Percentiles rank a stretch among this genome's conserved stretches.
Conservation (phyloP, 2,113 vertebrate genomes). For the Chinchilla lanigera region DNA sequence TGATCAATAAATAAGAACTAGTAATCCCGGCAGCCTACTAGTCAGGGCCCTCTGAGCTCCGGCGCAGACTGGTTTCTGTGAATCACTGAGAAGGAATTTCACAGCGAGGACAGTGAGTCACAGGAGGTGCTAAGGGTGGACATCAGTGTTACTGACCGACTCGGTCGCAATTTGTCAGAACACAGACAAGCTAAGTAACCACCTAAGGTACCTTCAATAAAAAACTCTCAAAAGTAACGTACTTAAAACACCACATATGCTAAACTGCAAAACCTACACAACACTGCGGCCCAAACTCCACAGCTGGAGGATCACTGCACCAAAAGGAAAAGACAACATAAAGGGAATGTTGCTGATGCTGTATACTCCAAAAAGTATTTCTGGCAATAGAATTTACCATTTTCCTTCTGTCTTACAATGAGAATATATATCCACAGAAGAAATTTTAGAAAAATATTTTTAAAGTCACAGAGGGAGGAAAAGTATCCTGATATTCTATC, state of each 20-base stretch:
- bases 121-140: not conserved
- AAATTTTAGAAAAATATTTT: not conserved
- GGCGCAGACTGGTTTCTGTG: not conserved
- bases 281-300: not conserved
- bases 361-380: not conserved
- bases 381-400: not conserved
- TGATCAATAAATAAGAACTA: not conserved
- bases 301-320: not conserved
- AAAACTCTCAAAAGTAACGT: not conserved
- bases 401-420: not conserved
- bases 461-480: not conserved
- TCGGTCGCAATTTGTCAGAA: not conserved
- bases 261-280: not conserved
- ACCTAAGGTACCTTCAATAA: not conserved
- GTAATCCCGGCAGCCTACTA: not conserved
- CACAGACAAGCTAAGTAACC: not conserved
- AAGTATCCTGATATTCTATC: not conserved
- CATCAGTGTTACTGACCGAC: not conserved
- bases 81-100: not conserved
- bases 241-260: not conserved
- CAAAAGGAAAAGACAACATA: not conserved
- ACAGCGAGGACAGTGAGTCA: not conserved
- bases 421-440: not conserved
- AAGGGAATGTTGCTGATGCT: not conserved
- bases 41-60: not conserved